phyloP scores from a whole-genome alignment of 1,140 invertebrate species.

The Palaemon carinicauda region DNA sequence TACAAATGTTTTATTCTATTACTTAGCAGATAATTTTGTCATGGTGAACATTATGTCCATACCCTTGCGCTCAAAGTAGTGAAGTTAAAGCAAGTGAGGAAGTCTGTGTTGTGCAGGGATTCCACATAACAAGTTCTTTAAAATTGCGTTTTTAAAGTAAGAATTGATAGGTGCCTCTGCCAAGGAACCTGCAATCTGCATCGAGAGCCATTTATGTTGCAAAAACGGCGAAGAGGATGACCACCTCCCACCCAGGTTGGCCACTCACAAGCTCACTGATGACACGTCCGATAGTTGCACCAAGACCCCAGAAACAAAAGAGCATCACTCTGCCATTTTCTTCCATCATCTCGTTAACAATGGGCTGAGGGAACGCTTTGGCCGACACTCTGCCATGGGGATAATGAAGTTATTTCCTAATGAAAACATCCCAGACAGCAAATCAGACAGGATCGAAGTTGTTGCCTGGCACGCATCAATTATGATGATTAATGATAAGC shows the following conservation, averaged over 20 bases:
- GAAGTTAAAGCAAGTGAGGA: no score
- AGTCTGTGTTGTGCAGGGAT: not conserved
- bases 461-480: constrained; percentile 43
- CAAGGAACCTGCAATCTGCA: constrained; percentile 12
- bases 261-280: not conserved
- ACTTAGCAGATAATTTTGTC: not conserved
- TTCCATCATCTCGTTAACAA: constrained; percentile 44
- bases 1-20: not conserved
- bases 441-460: constrained; percentile 39
- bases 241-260: constrained; percentile 34
- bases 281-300: constrained; percentile 34
- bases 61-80: not conserved
- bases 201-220: not conserved
- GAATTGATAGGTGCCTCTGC: not conserved
- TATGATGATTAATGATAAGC: constrained; percentile 47
- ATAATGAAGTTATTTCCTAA: constrained; percentile 53
- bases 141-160: not conserved
- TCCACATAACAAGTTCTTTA: no score
- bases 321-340: constrained; percentile 27
- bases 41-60: not conserved
- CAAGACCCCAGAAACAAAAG: constrained; percentile 36
- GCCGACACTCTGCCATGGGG: constrained; percentile 15
- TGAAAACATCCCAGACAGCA: constrained; percentile 46
- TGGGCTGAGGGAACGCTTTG: not conserved
- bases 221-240: not conserved